A percentile compares a stretch with the other conserved stretches of the same genome.
Conservation (phyloP, 2,797 vertebrate species). For the Phrynocephalus vlangalii region DNA sequence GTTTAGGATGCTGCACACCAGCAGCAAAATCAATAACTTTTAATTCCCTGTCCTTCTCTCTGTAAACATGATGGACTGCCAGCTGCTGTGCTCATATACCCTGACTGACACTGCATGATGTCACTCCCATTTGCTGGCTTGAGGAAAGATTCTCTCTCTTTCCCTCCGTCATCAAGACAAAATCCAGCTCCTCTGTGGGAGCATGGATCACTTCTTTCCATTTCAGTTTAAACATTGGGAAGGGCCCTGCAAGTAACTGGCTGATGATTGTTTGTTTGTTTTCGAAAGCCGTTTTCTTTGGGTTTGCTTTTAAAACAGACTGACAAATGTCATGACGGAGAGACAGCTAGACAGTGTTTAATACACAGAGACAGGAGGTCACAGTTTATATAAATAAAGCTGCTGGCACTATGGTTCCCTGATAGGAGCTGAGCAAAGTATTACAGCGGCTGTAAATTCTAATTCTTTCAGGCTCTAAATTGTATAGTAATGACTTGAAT, state of each 20-base stretch:
- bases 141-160: conserved; percentile 62
- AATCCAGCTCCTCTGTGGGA: conserved; percentile 48
- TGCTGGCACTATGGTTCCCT: conserved; percentile 38
- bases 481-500: too few relatives aligned
- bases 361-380: conserved; percentile 41
- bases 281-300: background rate
- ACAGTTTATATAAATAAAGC: conserved; percentile 62
- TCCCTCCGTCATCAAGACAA: conserved; percentile 53
- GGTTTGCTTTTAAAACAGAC: conserved; percentile 26
- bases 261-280: background rate
- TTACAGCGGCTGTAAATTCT: conserved; percentile 27
- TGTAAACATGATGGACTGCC: conserved; percentile 46
- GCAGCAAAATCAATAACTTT: conserved; percentile 64
- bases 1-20: conserved; percentile 46
- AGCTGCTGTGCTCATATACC: conserved; percentile 39
- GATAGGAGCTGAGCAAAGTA: conserved; percentile 30
- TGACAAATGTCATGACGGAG: conserved; percentile 35
- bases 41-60: conserved; percentile 55
- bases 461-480: conserved; percentile 18
- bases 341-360: background rate
- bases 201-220: conserved; percentile 43
- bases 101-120: conserved; percentile 47
- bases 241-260: background rate
- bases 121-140: conserved; percentile 49
- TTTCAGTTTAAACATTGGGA: conserved; percentile 50